Evolutionary conservation across 2,113 vertebrate species (phyloP).

Genomic region (Xiphophorus couchianus): DNA sequence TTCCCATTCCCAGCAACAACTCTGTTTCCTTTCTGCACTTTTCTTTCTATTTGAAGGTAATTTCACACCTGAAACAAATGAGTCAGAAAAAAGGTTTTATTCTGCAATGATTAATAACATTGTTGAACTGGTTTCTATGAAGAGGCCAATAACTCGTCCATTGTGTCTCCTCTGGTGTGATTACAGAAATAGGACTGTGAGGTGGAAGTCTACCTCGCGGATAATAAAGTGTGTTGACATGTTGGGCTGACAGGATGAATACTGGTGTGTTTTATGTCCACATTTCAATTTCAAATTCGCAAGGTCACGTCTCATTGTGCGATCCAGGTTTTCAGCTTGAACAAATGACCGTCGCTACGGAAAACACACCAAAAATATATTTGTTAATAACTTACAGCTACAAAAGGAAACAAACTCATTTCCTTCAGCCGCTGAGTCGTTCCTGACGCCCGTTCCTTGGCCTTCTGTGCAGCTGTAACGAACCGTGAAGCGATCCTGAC

Average conservation of each 20-base stretch:
- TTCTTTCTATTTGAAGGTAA: conserved; percentile 3
- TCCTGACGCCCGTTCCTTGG: not conserved
- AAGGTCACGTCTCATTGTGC: not conserved
- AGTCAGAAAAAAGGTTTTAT: conserved; percentile 23
- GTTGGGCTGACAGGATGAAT: conserved; percentile 17
- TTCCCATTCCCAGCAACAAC: not conserved
- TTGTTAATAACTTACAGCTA: not conserved
- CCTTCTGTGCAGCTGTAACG: not conserved
- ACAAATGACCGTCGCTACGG: too few relatives aligned
- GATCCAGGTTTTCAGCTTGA: too few relatives aligned
- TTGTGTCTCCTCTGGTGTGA: conserved; percentile 20
- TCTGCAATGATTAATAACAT: conserved; percentile 10
- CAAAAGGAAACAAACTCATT: not conserved
- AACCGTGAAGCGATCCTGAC: not conserved
- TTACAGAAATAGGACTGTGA: conserved; percentile 25
- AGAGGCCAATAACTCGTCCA: conserved; percentile 12
- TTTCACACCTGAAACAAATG: conserved; percentile 7
- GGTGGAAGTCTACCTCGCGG: not conserved
- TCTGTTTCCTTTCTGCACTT: not conserved
- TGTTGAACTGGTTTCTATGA: conserved; percentile 5
- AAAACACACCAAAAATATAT: too few relatives aligned
- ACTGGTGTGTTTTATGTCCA: not conserved
- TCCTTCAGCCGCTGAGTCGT: not conserved
- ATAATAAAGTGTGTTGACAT: conserved; percentile 10
- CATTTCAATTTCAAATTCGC: conserved; percentile 16